Conservation (phyloP, 2,797 vertebrate species). For the Coregonus ussuriensis region DNA sequence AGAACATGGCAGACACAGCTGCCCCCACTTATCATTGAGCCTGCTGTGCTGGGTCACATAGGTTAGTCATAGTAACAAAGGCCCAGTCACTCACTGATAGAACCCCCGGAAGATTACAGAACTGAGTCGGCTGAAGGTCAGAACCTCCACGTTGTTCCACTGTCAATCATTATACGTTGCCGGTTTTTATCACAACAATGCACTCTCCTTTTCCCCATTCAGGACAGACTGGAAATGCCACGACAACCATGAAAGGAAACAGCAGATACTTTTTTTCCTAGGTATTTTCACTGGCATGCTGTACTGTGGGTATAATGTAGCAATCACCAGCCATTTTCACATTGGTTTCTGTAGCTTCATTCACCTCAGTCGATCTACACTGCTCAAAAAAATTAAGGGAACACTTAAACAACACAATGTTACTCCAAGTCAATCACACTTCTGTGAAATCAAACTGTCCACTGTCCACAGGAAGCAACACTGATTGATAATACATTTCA, state of each 20-base stretch:
- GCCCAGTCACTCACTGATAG: conserved; percentile 59
- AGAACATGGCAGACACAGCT: conserved; percentile 40
- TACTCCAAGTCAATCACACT: no score
- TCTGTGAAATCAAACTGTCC: no score
- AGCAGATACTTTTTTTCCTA: neutral
- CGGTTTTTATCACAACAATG: conserved; percentile 50
- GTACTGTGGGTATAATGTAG: neutral
- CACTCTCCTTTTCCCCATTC: conserved; percentile 19
- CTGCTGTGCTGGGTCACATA: conserved; percentile 45
- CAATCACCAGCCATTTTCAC: neutral
- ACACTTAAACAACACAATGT: no score
- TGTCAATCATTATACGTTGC: conserved; percentile 51
- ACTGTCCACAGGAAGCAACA: no score
- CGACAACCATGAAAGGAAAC: conserved; percentile 7
- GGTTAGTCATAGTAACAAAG: conserved; percentile 64
- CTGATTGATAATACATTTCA: no score
- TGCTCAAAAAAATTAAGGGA: no score
- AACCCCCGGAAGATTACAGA: conserved; percentile 52
- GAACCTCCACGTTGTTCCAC: conserved; percentile 47
- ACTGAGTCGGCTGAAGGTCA: conserved; percentile 53
- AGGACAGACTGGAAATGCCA: conserved; percentile 35
- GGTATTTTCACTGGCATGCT: neutral
- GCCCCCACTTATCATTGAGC: conserved; percentile 55
- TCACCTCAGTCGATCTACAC: neutral
- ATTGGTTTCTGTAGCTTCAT: neutral